Percentiles rank a stretch among this genome's conserved stretches.
These are phyloP conservation scores for Triops longicaudatus DNA, from an alignment of 1,140 invertebrate genomes.

Conservation along the genomic window DNA sequence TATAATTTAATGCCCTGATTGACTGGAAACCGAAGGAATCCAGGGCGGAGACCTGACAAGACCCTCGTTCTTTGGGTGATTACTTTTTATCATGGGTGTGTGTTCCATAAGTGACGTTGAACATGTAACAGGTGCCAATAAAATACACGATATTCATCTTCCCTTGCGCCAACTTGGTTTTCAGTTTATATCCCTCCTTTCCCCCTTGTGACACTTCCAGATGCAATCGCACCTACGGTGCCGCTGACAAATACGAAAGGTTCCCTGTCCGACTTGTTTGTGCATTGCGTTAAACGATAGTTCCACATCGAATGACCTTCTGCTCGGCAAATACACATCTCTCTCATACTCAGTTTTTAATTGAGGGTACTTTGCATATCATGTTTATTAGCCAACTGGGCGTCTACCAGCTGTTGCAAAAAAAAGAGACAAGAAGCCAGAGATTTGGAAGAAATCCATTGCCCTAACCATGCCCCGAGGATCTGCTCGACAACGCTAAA, in stretches of 20 bases:
- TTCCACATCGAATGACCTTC: neutral
- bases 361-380: slow-evolving; percentile 3
- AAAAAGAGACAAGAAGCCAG: neutral
- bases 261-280: neutral
- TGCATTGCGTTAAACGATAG: neutral
- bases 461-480: too few species aligned
- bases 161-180: neutral
- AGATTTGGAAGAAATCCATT: too few species aligned
- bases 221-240: neutral
- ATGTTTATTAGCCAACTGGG: neutral
- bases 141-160: slow-evolving; percentile 4
- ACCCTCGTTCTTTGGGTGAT: neutral
- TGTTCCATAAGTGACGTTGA: neutral
- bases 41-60: neutral
- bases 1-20: neutral
- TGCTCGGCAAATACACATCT: neutral
- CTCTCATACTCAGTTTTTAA: neutral
- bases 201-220: neutral
- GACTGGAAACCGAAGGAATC: neutral
- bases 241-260: neutral
- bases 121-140: slow-evolving; percentile 10
- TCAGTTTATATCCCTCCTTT: neutral
- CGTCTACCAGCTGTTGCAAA: neutral
- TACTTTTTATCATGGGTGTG: neutral
- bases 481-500: too few species aligned